Base-by-base conservation (phyloP, 2,797 vertebrate species). In the Lepus oiostolus region DNA sequence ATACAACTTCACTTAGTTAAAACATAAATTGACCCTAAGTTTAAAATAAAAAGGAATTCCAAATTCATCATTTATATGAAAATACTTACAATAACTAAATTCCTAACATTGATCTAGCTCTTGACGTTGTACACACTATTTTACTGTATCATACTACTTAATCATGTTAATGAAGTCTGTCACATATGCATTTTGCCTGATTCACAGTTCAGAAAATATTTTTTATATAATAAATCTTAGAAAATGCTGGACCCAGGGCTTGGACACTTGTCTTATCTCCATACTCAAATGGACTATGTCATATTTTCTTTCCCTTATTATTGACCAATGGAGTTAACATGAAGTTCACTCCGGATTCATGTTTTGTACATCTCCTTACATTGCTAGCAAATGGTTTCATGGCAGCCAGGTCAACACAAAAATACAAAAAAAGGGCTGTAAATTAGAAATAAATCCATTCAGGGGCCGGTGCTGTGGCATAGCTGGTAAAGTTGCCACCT, bases 1-100 rank as follows among this genome's bases (percentile, higher is more conserved):
- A 96, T 75, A 89, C 42, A 54, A 94, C 76, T 32, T 92, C 22
- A 67, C n/a, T 88, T 87, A 47, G 52, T 72, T 68, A 91, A 89
- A 82, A 28, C 5, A 77, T 11, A 4, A 90, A 28, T 62, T 5
- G 70, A 90, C 14, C 4, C 32, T 79, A 32, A 62, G 11, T 6
- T 84, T 74, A 87, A 79, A 92, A 84, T 50, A 3, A 92, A 84
- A 80, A 32, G 5, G 30, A 68, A 70, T 82, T 65, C 0, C 47
- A 87, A 50, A 21, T 68, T 47, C 4, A 47, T 38, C 16, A 60
- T 67, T 71, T 88, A 90, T 14, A 54, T 38, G 19, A 10, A 77
- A 91, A 88, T 32, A 30, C 5, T 22, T 83, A 16, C 47, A 60
- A 65, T 19, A 91, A 92, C 16, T 68, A 72, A 83, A 32, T 17